A percentile compares a stretch with the other conserved stretches of the same genome.
These are phyloP conservation scores for Aphodius granarius DNA, from an alignment of 2,888 invertebrate genomes.

Conservation along the genomic window DNA sequence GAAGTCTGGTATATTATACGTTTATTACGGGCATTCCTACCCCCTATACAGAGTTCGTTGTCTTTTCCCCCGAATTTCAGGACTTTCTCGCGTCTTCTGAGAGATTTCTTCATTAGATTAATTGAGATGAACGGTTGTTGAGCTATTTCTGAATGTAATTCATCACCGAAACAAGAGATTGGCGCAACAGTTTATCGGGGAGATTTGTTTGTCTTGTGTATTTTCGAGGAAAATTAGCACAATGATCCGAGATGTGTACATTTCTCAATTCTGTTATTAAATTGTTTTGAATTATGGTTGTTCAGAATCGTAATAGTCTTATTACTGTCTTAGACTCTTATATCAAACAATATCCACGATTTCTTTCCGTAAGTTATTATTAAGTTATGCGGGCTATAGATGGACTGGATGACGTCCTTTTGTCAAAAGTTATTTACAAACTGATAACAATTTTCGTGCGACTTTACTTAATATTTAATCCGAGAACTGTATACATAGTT, in stretches of 20 bases:
- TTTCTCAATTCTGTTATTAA: neutral
- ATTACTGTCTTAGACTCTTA: no score
- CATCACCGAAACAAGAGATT: neutral
- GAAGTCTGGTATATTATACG: neutral
- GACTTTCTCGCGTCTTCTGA: neutral
- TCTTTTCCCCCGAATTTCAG: no score
- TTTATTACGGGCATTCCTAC: neutral
- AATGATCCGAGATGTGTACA: neutral
- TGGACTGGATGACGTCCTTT: no score
- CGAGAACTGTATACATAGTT: no score
- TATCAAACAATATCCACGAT: no score
- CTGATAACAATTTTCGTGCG: no score
- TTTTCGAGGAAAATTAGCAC: neutral
- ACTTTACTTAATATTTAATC: no score
- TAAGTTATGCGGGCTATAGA: no score
- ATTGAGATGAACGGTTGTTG: neutral
- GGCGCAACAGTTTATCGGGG: neutral
- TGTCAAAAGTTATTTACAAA: no score
- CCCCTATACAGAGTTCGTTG: neutral
- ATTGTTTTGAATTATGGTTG: no score
- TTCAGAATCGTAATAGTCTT: no score
- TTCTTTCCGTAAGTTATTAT: no score
- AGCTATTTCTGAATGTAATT: neutral
- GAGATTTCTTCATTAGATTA: neutral
- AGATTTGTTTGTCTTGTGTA: neutral